Evolutionary conservation across 2,113 vertebrate genomes (phyloP), one percentile per base, ranked within the genome.

Genomic region (Peromyscus californicus): DNA sequence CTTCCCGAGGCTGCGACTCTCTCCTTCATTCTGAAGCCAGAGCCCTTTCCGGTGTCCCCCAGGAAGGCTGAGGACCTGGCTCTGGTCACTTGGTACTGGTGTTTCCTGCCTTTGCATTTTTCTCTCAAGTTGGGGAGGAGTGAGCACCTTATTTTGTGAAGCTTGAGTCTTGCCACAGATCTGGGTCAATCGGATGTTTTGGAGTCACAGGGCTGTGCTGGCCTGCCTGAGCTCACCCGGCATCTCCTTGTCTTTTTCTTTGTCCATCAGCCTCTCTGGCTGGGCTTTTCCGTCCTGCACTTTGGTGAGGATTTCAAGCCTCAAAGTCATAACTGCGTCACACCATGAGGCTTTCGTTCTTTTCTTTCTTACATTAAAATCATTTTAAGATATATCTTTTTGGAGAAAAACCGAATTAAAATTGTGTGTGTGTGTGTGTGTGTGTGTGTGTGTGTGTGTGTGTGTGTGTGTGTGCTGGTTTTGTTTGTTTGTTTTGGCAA

Each of bases 281-380:
- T 39, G 3, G 11, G 5, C 33, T 21, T 67, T 80, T 42, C 78
- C 21, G 24, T 51, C 31, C 29, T 42, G 57, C n/a, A 42, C 8
- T 24, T 3, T 13, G 65, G 86, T 24, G 36, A 95, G 79, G 21
- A 21, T 39, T 72, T 70, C 8, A 82, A 48, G 22, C 17, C 2
- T 69, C 31, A 16, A 0, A 5, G 7, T 69, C 42, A 6, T 80
- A 7, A 48, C 33, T 74, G 2, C 0, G 5, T 59, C n/a, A 5
- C 16, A 19, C 63, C 61, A 16, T 75, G 1, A 19, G 54, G 24
- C 39, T 72, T 10, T 54, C 72, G 0, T 45, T 79, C 13, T 29
- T 85, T 57, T 74, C 24, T 29, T 85, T 75, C 51, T 95, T 93
- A 90, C 16, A 45, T 80, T 82, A 57, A 76, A 83, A 63, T 65